Percentiles rank a stretch among this genome's conserved stretches.
Conservation (phyloP, 2,797 vertebrate species). For the Eulemur rubriventer region DNA sequence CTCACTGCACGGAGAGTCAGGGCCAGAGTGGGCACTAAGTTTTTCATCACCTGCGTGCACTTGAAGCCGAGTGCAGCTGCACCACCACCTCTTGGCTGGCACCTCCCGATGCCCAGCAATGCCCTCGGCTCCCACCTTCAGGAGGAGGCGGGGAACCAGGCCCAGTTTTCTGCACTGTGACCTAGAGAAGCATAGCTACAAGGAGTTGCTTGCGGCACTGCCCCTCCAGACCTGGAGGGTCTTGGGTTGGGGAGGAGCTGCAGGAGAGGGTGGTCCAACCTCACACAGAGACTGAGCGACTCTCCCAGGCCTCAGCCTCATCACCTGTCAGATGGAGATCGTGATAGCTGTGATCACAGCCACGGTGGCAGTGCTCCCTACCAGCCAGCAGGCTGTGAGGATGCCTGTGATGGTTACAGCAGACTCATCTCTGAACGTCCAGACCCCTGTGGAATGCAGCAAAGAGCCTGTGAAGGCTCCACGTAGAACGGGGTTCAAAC, state of each 20-base stretch:
- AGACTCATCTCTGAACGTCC: neutral
- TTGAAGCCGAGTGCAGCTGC: neutral
- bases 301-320: neutral
- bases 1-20: neutral
- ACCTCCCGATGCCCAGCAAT: neutral
- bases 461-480: neutral
- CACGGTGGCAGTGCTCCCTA: neutral
- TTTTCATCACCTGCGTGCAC: neutral
- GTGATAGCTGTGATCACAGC: neutral
- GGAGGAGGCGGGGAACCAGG: neutral
- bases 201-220: neutral
- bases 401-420: neutral
- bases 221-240: neutral
- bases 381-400: neutral
- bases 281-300: neutral
- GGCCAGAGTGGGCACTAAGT: neutral
- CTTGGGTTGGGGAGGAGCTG: neutral
- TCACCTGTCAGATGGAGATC: neutral
- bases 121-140: neutral
- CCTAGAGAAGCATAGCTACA: neutral
- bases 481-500: neutral
- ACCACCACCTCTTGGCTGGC: neutral
- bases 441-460: neutral
- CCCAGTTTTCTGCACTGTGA: neutral
- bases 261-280: neutral